These are phyloP conservation scores for Stictocephala bisonia DNA, from an alignment of 2,888 invertebrate species.

Conservation along the genomic window DNA sequence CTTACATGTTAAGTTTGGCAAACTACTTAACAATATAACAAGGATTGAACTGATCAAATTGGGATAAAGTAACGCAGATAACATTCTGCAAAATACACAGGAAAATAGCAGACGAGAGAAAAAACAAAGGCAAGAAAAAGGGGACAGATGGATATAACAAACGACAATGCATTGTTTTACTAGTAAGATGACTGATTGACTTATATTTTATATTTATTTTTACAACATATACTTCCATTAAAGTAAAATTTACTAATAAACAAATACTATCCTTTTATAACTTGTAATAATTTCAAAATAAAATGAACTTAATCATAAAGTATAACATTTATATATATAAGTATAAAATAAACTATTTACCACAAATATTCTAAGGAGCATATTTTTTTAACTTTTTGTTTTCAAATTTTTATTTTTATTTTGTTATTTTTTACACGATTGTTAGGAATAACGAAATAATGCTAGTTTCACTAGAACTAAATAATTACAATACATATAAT, in stretches of 20 bases:
- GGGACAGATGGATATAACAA: no score
- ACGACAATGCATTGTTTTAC: no score
- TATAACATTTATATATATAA: constrained; percentile 19
- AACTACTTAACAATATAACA: no score
- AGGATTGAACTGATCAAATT: no score
- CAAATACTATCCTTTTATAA: constrained; percentile 24
- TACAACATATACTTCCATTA: constrained; percentile 25
- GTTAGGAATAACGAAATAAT: constrained; percentile 19
- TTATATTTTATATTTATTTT: no score
- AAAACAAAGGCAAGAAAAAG: no score
- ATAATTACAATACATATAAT: constrained; percentile 32
- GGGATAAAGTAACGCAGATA: no score
- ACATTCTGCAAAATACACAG: no score
- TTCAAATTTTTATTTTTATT: constrained; percentile 49
- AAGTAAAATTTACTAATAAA: constrained; percentile 33
- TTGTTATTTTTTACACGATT: constrained; percentile 37
- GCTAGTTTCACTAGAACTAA: constrained; percentile 16
- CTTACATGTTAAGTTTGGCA: no score
- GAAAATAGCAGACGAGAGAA: no score
- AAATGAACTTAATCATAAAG: constrained; percentile 10
- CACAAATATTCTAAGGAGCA: constrained; percentile 44
- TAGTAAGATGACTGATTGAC: no score
- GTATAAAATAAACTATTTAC: constrained; percentile 42
- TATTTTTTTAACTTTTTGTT: constrained; percentile 47
- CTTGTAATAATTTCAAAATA: constrained; percentile 9